Base-by-base conservation (phyloP, 1,140 invertebrate genomes). In the Drosophila oshimai region DNA sequence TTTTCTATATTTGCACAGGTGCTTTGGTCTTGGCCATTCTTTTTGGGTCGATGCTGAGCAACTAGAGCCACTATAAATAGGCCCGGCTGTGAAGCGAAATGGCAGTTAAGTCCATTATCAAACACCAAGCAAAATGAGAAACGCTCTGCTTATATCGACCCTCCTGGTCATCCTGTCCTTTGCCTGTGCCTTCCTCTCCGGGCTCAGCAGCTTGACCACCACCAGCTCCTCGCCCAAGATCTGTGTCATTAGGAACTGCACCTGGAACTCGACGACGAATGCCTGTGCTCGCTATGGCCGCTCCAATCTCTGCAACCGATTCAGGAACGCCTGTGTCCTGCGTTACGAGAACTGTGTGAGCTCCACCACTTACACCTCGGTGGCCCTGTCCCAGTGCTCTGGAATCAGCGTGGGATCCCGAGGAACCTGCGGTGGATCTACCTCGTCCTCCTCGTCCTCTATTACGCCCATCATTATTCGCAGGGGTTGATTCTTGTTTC, bases 241-340 rank as follows among this genome's bases (percentile, higher is more conserved):
- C 12, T 84, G 79, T n/a, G 7, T 60, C 1, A 22, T 84, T 4
- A 5, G 2, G 15, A 51, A 72, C 29, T 84, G 79, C 33, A 51
- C 54, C 15, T 42, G 29, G 3, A 54, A 12, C 36, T 41, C 71
- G 2, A 45, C 20, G 1, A 54, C n/a, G 2, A 86, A 75, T 41
- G 60, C 44, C 18, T 84, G 79, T 6, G 79, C 28, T 5, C 55
- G 51, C 7, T 68, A 28, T n/a, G 79, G 80, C 1, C 2, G 39
- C 15, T 84, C 79, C 2, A 86, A 75, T 86, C 80, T 86, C 4
- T 84, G 79, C 65, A 70, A 45, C 6, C 79, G 75, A 10, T 84
- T 84, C 51, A 39, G 4, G 20, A 84, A 84, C 53, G 75, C 20
- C 13, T 84, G 79, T 47, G 6, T 44, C 12, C n/a, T 72, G 9